Conservation (phyloP, 2,888 invertebrate genomes). For the Pyrgus malvae region DNA sequence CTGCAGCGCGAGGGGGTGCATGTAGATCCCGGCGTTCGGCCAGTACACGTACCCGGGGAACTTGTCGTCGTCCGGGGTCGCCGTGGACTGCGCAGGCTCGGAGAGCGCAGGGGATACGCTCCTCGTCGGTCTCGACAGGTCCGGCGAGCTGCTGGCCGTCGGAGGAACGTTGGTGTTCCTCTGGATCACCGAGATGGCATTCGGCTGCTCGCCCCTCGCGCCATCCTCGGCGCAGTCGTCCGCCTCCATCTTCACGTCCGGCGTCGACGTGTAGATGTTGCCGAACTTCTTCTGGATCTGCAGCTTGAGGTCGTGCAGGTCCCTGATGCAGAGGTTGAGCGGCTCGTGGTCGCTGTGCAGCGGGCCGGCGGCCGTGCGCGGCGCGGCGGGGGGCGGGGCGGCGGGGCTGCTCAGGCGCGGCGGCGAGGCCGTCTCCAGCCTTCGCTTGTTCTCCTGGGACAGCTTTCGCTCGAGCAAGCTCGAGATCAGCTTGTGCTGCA, state of each 20-base stretch:
- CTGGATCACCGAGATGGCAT: slow-evolving; percentile 74
- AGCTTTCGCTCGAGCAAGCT: slow-evolving; percentile 86
- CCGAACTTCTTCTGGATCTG: slow-evolving; percentile 84
- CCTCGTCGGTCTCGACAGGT: slow-evolving; percentile 56
- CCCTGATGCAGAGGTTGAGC: slow-evolving; percentile 91
- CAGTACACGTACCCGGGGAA: slow-evolving; percentile 84
- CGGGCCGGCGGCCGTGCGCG: slow-evolving; percentile 55
- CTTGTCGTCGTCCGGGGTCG: slow-evolving; percentile 60
- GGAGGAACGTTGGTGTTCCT: slow-evolving; percentile 65
- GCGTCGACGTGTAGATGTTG: slow-evolving; percentile 82
- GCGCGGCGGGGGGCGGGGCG: slow-evolving; percentile 63
- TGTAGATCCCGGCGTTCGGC: slow-evolving; percentile 86
- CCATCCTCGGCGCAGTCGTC: slow-evolving; percentile 69
- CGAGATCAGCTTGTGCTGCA: slow-evolving; percentile 86
- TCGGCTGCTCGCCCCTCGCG: slow-evolving; percentile 70
- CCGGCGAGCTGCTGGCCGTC: slow-evolving; percentile 72
- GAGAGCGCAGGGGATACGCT: slow-evolving; percentile 62
- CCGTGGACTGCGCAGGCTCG: slow-evolving; percentile 65
- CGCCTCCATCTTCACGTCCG: slow-evolving; percentile 81
- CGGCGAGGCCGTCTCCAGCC: slow-evolving; percentile 59
- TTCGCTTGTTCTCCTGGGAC: slow-evolving; percentile 84
- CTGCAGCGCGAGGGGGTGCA: slow-evolving; percentile 88
- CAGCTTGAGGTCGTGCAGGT: slow-evolving; percentile 86
- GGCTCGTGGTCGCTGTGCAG: slow-evolving; percentile 85
- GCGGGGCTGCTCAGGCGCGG: slow-evolving; percentile 60